Conservation (phyloP, 2,888 invertebrate species). For the Diabrotica balteata region DNA sequence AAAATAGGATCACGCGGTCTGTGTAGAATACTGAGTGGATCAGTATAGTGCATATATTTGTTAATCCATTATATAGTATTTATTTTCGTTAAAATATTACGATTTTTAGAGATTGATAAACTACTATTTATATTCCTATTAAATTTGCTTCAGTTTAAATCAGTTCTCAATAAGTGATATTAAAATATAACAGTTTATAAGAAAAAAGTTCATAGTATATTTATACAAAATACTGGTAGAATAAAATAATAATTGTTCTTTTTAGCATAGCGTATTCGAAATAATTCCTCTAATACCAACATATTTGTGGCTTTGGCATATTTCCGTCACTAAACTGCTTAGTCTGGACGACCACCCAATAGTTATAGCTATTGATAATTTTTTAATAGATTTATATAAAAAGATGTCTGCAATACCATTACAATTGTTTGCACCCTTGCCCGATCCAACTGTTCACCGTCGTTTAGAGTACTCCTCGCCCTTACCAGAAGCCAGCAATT, state of each 20-base stretch:
- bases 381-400: background rate
- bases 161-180: no score
- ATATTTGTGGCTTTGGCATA: constrained; percentile 6
- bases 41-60: no score
- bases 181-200: background rate
- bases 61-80: no score
- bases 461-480: no score
- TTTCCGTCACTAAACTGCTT: background rate
- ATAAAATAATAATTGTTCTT: background rate
- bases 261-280: background rate
- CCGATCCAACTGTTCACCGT: background rate
- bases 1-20: no score
- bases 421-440: background rate
- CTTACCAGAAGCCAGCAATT: no score
- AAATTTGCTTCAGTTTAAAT: background rate
- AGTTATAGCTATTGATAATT: background rate
- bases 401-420: background rate
- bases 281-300: background rate
- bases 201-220: background rate
- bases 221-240: background rate
- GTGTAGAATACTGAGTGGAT: no score
- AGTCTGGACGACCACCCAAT: background rate
- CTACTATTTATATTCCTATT: background rate
- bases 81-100: no score
- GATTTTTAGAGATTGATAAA: no score